These are phyloP conservation scores for Accipiter cooperii DNA, from an alignment of 2,113 vertebrate species.

Conservation along the genomic window DNA sequence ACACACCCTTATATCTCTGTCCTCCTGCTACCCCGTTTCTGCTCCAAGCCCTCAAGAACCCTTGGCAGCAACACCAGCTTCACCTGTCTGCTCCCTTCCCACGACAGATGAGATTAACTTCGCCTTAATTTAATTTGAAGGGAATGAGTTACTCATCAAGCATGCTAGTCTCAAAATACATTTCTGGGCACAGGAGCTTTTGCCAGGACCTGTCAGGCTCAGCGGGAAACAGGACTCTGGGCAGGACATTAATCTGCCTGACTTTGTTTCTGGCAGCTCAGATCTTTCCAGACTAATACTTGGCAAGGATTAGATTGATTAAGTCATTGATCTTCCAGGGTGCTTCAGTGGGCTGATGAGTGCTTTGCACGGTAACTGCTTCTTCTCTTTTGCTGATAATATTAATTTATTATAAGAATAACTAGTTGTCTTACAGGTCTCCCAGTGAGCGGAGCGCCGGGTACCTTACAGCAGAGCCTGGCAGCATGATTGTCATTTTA, in stretches of 20 bases:
- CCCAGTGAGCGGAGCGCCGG: not conserved
- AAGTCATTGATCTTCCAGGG: not conserved
- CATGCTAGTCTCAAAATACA: not conserved
- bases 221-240: not conserved
- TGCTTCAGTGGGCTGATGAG: not conserved
- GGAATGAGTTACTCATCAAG: not conserved
- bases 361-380: not conserved
- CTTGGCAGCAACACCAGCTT: not conserved
- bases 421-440: not conserved
- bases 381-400: not conserved
- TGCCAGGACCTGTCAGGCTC: not conserved
- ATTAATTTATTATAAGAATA: not conserved
- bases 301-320: not conserved
- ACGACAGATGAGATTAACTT: not conserved
- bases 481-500: not conserved
- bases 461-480: not conserved
- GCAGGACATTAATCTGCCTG: not conserved
- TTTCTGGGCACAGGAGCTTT: constrained; percentile 9
- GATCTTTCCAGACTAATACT: not conserved
- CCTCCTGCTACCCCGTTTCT: not conserved
- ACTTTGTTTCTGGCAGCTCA: not conserved
- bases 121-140: not conserved
- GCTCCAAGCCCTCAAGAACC: not conserved
- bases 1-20: not conserved
- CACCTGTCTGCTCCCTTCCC: constrained; percentile 10